A percentile compares a stretch with the other conserved stretches of the same genome.
These are phyloP conservation scores for Arctopsyche grandis DNA, from an alignment of 1,140 invertebrate genomes.

Conservation along the genomic window DNA sequence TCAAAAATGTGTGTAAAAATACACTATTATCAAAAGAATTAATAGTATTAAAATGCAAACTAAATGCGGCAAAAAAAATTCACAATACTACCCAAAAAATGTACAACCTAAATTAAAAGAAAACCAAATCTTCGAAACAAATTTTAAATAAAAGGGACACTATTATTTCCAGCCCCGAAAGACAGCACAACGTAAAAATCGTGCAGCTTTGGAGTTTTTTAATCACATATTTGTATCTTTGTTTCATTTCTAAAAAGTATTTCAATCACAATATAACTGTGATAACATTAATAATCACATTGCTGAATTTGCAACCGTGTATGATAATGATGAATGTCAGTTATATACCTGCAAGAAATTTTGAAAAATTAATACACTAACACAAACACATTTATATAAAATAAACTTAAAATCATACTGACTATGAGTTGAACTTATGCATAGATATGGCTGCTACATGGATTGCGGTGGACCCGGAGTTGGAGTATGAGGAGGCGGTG, in stretches of 20 bases:
- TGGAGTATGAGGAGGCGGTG: conserved; percentile 64
- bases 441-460: conserved; percentile 27
- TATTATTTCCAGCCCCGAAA: conserved; percentile 17
- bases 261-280: conserved; percentile 41
- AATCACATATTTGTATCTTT: conserved; percentile 39
- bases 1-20: background rate
- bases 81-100: conserved; percentile 17
- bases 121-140: conserved; percentile 15
- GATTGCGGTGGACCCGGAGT: conserved; percentile 59
- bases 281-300: conserved; percentile 19
- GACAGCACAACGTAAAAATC: conserved; percentile 2
- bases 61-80: background rate
- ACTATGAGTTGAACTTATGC: conserved; percentile 8
- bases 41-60: conserved; percentile 46
- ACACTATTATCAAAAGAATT: conserved; percentile 25
- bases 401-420: background rate
- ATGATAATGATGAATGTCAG: conserved; percentile 5
- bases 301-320: conserved; percentile 1
- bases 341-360: conserved; percentile 20
- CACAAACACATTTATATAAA: background rate
- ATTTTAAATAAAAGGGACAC: conserved; percentile 36
- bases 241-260: conserved; percentile 15
- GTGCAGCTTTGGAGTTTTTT: background rate
- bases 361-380: no score
- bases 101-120: background rate